These are phyloP conservation scores for Megaceryle maxima DNA, from an alignment of 2,113 vertebrate genomes.

Conservation along the genomic window DNA sequence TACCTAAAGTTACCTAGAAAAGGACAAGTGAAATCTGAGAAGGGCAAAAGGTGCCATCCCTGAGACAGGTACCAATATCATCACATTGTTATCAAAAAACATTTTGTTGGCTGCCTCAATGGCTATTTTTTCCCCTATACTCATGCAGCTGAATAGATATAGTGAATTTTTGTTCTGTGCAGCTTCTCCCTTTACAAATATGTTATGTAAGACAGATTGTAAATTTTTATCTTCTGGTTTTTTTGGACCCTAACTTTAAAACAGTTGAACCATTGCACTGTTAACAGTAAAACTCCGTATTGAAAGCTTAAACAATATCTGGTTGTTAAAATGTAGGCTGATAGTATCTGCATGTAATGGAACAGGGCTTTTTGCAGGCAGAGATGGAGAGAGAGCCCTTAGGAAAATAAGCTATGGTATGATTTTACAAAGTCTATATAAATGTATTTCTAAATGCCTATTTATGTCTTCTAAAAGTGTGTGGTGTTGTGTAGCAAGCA, in stretches of 20 bases:
- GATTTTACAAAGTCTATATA: background rate
- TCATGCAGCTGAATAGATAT: accelerated
- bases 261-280: background rate
- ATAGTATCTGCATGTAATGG: background rate
- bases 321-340: background rate
- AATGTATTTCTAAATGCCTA: background rate
- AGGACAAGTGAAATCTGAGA: background rate
- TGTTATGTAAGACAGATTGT: accelerated
- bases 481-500: background rate
- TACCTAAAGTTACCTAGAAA: background rate
- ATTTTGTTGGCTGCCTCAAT: background rate
- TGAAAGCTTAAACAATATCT: background rate
- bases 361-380: background rate
- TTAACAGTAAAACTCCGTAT: background rate
- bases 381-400: background rate
- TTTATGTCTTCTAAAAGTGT: background rate
- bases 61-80: background rate
- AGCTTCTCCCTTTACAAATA: background rate
- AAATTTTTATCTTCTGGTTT: background rate
- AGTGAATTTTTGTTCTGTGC: background rate
- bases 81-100: background rate
- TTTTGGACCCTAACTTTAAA: background rate
- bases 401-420: background rate
- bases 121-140: background rate
- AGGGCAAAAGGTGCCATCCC: background rate